These are phyloP conservation scores for Panagrolaimus sp. DNA, from an alignment of 1,140 invertebrate genomes.

Conservation along the genomic window DNA sequence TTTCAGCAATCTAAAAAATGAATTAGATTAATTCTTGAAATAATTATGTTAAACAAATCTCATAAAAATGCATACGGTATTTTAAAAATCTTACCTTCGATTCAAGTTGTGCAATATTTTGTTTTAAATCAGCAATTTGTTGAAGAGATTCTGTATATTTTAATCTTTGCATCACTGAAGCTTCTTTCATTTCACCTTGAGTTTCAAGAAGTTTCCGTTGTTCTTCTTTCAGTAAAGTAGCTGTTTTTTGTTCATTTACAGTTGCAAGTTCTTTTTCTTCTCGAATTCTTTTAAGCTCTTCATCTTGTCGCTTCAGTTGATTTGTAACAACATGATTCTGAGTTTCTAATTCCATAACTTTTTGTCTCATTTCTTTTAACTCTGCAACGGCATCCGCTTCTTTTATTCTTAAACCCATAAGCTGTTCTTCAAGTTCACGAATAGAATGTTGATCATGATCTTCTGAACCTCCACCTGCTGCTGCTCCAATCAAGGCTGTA, in stretches of 20 bases:
- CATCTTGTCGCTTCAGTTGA: conserved; percentile 83
- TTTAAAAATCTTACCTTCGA: conserved; percentile 70
- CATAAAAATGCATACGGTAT: not conserved
- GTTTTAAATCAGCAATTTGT: conserved; percentile 82
- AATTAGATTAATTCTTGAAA: too few relatives aligned
- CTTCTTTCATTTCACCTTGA: conserved; percentile 80
- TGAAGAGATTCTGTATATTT: conserved; percentile 88
- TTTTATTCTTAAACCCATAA: conserved; percentile 79
- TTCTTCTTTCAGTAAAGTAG: conserved; percentile 74
- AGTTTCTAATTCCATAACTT: conserved; percentile 96
- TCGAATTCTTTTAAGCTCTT: conserved; percentile 76
- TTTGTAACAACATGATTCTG: conserved; percentile 91
- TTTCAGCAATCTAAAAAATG: conserved; percentile 54
- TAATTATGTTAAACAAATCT: too few relatives aligned
- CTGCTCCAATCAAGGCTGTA: conserved; percentile 50
- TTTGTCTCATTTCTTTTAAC: conserved; percentile 84
- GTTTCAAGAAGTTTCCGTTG: conserved; percentile 78
- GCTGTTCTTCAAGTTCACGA: conserved; percentile 72
- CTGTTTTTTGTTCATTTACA: conserved; percentile 68
- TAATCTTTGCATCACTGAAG: conserved; percentile 85
- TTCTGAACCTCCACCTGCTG: conserved; percentile 65
- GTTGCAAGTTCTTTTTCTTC: conserved; percentile 69
- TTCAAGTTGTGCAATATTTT: conserved; percentile 86
- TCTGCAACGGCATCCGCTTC: conserved; percentile 87
- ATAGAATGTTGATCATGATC: conserved; percentile 66